A percentile compares a stretch with the other conserved stretches of the same genome.
Evolutionary conservation across 2,113 vertebrate genomes (phyloP).

Genomic region (Gila orcuttii): DNA sequence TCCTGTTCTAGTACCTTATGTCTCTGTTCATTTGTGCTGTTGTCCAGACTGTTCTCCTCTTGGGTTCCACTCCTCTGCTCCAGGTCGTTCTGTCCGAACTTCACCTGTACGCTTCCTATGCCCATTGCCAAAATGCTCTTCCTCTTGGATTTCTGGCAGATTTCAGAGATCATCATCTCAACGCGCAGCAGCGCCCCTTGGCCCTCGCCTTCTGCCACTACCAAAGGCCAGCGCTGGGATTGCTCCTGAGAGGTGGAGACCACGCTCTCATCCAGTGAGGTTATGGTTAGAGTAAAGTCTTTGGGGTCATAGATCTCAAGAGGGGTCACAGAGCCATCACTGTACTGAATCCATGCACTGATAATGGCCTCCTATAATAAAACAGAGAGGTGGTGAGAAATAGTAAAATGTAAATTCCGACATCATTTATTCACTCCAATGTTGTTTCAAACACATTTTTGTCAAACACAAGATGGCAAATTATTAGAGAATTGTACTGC

Average conservation of each 20-base stretch:
- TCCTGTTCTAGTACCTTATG: conserved; percentile 76
- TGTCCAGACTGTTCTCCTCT: conserved; percentile 75
- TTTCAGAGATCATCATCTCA: conserved; percentile 92
- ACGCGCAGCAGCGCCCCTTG: conserved; percentile 89
- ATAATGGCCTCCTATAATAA: conserved; percentile 85
- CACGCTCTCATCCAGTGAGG: conserved; percentile 88
- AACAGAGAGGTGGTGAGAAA: background rate
- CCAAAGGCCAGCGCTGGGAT: conserved; percentile 78
- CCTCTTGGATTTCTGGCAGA: conserved; percentile 94
- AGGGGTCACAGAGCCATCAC: conserved; percentile 90
- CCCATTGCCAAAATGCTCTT: conserved; percentile 90
- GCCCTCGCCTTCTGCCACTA: conserved; percentile 89
- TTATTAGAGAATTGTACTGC: background rate
- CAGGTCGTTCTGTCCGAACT: conserved; percentile 78
- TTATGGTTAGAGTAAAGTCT: conserved; percentile 86
- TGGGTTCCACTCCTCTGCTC: conserved; percentile 75
- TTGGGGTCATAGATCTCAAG: conserved; percentile 92
- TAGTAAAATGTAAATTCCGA: background rate
- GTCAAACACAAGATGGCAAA: too few species aligned
- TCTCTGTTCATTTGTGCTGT: conserved; percentile 78
- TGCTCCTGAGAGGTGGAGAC: conserved; percentile 83
- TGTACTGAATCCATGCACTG: conserved; percentile 93
- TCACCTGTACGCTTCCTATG: conserved; percentile 85
- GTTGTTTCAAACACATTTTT: background rate
- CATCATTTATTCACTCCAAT: background rate